Evolutionary conservation across 2,888 invertebrate species (phyloP).

Genomic region (Sinohyriopsis cumingii): DNA sequence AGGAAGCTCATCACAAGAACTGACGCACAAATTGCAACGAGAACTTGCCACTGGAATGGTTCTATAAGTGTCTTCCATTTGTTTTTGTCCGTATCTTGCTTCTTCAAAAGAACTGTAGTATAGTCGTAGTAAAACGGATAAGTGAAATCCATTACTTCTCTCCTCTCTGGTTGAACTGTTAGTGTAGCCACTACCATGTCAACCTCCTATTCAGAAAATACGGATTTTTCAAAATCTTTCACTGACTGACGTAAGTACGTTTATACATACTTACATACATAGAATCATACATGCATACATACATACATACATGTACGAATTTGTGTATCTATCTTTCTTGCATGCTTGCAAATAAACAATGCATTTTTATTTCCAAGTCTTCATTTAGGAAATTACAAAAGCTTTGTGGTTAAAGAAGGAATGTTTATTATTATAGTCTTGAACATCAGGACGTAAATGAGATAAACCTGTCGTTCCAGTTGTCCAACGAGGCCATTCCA

Average conservation of each 20-base stretch:
- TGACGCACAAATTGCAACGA: constrained; percentile 41
- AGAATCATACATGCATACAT: too few species aligned
- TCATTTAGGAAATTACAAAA: not conserved
- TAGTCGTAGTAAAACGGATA: constrained; percentile 78
- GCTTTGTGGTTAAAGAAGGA: not conserved
- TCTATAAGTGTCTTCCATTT: constrained; percentile 53
- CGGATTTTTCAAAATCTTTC: too few species aligned
- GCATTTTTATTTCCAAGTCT: not conserved
- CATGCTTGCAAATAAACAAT: too few species aligned
- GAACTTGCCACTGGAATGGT: constrained; percentile 51
- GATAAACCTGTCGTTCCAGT: constrained; percentile 37
- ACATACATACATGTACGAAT: too few species aligned
- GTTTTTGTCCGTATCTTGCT: constrained; percentile 36
- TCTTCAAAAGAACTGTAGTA: constrained; percentile 45
- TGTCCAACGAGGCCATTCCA: constrained; percentile 48
- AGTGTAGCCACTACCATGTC: constrained; percentile 88
- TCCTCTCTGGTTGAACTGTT: constrained; percentile 91
- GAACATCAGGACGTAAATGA: not conserved
- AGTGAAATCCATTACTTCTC: constrained; percentile 91
- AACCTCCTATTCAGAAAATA: constrained; percentile 78
- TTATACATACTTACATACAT: too few species aligned
- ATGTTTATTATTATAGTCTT: not conserved
- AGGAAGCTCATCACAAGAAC: constrained; percentile 35
- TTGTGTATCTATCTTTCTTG: too few species aligned
- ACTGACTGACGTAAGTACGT: too few species aligned